These are phyloP conservation scores for Chanos chanos DNA, from an alignment of 2,797 vertebrate genomes.

Conservation along the genomic window DNA sequence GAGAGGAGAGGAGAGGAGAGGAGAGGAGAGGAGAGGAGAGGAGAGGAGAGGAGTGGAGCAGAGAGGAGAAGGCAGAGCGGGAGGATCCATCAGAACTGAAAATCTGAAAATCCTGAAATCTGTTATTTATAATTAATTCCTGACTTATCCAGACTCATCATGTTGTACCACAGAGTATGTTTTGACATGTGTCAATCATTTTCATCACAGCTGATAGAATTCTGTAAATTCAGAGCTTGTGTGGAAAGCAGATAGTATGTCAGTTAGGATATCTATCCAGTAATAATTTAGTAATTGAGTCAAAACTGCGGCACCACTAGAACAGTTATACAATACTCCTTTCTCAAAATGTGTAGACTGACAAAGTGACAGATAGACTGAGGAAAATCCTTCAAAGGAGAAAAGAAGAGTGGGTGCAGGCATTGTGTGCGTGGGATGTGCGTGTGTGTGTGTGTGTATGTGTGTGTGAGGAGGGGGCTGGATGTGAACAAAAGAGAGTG, in stretches of 20 bases:
- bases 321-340: constrained; percentile 27
- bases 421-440: constrained; percentile 7
- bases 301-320: constrained; percentile 12
- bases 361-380: constrained; percentile 40
- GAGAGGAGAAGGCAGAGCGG: too few species aligned
- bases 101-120: too few species aligned
- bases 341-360: constrained; percentile 33
- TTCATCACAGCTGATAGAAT: too few species aligned
- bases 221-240: too few species aligned
- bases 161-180: too few species aligned
- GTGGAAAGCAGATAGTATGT: too few species aligned
- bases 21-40: background rate
- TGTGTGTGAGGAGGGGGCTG: background rate
- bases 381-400: constrained; percentile 33
- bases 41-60: too few species aligned
- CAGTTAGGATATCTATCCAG: constrained; percentile 37
- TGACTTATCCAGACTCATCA: too few species aligned
- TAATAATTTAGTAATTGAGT: constrained; percentile 28
- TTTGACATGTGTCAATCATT: too few species aligned
- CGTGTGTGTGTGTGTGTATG: constrained; percentile 32
- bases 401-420: constrained; percentile 28
- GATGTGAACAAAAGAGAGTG: constrained; percentile 15
- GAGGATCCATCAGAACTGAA: too few species aligned
- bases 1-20: constrained; percentile 4
- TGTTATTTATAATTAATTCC: too few species aligned